Evolutionary conservation across 2,113 vertebrate species (phyloP).

Genomic region (Eubucco bourcierii): DNA sequence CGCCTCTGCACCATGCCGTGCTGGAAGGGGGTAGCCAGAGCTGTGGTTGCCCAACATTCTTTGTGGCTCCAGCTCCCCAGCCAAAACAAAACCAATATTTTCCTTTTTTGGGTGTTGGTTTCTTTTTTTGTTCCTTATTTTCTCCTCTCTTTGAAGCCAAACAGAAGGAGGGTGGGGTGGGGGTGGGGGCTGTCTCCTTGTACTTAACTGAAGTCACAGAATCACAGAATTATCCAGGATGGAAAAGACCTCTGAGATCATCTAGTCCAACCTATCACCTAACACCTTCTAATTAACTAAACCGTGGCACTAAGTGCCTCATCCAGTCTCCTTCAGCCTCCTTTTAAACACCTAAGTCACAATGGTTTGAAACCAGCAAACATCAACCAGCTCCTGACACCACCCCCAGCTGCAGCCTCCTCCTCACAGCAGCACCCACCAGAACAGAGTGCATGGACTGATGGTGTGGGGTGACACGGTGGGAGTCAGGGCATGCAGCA

Average conservation of each 20-base stretch:
- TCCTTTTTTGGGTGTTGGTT: neutral
- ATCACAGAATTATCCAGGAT: too few species aligned
- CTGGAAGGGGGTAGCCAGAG: conserved; percentile 70
- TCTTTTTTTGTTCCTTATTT: conserved; percentile 44
- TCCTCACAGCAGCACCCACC: neutral
- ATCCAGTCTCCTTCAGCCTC: too few species aligned
- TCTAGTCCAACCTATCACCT: neutral
- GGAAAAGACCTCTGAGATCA: too few species aligned
- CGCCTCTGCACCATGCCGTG: conserved; percentile 41
- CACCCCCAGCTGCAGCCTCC: neutral
- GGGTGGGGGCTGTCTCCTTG: too few species aligned
- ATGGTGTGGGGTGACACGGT: rapidly evolving
- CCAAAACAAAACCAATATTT: conserved; percentile 67
- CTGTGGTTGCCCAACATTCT: conserved; percentile 66
- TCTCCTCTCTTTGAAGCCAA: conserved; percentile 56
- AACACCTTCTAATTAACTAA: too few species aligned
- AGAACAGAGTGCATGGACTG: rapidly evolving
- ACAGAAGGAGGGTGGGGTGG: neutral
- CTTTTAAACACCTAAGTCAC: too few species aligned
- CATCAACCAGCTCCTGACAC: too few species aligned
- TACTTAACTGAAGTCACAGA: too few species aligned
- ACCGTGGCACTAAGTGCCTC: too few species aligned
- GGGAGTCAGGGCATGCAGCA: rapidly evolving
- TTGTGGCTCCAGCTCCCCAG: conserved; percentile 53
- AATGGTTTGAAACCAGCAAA: too few species aligned